Conservation (phyloP, 2,113 vertebrate genomes). For the Lamprotornis superbus region DNA sequence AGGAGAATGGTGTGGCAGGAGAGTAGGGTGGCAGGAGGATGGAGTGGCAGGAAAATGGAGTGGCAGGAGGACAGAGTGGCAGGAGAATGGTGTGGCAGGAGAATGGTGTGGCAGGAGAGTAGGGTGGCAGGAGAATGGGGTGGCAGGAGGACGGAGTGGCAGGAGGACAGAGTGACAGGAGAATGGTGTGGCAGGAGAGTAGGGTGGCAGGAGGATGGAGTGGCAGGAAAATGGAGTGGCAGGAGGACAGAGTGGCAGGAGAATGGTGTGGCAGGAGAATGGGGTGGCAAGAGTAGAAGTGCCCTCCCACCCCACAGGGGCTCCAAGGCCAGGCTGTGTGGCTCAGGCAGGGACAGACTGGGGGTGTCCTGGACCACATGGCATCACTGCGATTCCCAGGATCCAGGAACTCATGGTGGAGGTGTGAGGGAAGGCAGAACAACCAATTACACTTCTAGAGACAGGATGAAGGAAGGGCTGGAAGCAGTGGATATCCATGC, state of each 20-base stretch:
- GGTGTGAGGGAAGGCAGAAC: background rate
- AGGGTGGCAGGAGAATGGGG: accelerated
- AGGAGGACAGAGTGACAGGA: accelerated
- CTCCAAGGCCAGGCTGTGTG: accelerated
- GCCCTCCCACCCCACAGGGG: background rate
- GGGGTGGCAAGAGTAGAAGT: background rate
- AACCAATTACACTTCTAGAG: background rate
- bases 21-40: accelerated
- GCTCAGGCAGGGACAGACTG: too few relatives aligned
- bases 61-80: background rate
- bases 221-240: accelerated
- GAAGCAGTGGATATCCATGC: accelerated
- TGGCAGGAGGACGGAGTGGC: background rate
- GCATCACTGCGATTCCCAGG: accelerated
- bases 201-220: background rate
- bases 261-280: accelerated
- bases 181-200: background rate
- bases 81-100: background rate
- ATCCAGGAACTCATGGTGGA: background rate
- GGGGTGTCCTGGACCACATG: accelerated
- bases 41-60: accelerated
- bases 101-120: accelerated
- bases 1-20: accelerated
- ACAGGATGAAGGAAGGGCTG: background rate
- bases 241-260: background rate